A percentile compares a stretch with the other conserved stretches of the same genome.
Evolutionary conservation across 1,140 invertebrate genomes (phyloP).

Genomic region (Dreissena rostriformis): DNA sequence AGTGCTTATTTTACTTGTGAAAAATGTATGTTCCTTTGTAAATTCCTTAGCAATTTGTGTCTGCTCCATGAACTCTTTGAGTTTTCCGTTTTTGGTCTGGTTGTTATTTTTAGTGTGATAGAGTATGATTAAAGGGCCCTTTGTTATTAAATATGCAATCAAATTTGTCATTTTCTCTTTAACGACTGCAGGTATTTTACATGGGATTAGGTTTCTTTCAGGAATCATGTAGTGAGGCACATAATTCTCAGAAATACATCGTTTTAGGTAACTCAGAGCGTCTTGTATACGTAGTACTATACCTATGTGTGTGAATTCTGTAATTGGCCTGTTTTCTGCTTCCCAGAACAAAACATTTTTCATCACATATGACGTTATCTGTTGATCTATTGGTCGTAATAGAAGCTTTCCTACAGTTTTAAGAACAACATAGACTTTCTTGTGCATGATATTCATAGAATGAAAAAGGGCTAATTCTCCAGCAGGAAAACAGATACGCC

Average conservation of each 20-base stretch:
- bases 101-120: background rate
- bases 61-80: too few species aligned
- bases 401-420: constrained; percentile 30
- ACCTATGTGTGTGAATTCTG: background rate
- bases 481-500: constrained; percentile 27
- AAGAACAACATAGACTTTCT: constrained; percentile 19
- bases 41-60: too few species aligned
- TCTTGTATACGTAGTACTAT: background rate
- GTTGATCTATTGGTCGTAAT: background rate
- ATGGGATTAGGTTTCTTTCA: constrained; percentile 20
- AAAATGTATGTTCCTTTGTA: too few species aligned
- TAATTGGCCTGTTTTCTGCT: constrained; percentile 22
- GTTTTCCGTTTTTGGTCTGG: too few species aligned
- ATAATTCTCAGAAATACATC: background rate
- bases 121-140: background rate
- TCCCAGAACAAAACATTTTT: constrained; percentile 40
- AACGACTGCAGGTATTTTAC: background rate
- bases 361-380: constrained; percentile 38
- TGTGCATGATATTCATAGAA: constrained; percentile 19
- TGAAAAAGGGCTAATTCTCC: constrained; percentile 14
- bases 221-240: constrained; percentile 37
- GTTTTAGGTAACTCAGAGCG: constrained; percentile 13
- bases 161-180: background rate
- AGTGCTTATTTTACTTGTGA: too few species aligned
- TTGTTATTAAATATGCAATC: constrained; percentile 2